Base-by-base conservation (phyloP, 2,888 invertebrate species). In the Venusia cambrica region DNA sequence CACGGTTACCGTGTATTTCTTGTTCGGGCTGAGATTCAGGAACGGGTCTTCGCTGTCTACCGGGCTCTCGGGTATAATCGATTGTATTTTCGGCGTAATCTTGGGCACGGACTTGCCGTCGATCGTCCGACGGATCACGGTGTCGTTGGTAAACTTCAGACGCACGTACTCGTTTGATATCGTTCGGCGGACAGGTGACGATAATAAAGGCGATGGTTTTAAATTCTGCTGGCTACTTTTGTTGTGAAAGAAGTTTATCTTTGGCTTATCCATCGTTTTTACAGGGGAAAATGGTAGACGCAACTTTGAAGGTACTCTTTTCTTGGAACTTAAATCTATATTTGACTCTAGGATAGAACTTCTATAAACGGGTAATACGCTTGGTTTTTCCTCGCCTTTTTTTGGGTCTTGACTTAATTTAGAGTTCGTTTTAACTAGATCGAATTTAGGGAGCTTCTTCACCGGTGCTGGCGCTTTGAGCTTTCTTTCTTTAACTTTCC, bases 131-230 rank as follows among this genome's bases (percentile, higher is more conserved):
- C 83, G 54, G 14, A 83, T 60, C 6, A 87, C 79, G 14, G 87
- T 87, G 28, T 85, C 85, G 38, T 84, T 87, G 2, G 65, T 57
- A 54, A 84, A 87, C 53, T 81, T 87, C 37, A 85, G 46, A 6
- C 85, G 72, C 5, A 88, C 87, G 42, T 88, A 88, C 55, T 88
- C 87, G 48, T 88, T 88, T 1, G 87, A 87, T 64, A 85, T 85
- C n/a, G 87, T 87, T 55, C 85, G 67, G 51, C 87, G 57, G 3
- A 84, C 65, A 2, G 85, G 84, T 12, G 79, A 79, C 2, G 80
- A 73, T 3, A 85, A 41, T 24, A 87, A 57, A 7, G 73, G 73
- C 1, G 85, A 78, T 4, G 76, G 68, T 45, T 85, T 84, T 3
- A 30, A 54, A 15, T 72, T 73, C 44, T 69, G 71, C 12, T 52